Base-by-base conservation (phyloP, 2,797 vertebrate species). In the Sparus aurata region DNA sequence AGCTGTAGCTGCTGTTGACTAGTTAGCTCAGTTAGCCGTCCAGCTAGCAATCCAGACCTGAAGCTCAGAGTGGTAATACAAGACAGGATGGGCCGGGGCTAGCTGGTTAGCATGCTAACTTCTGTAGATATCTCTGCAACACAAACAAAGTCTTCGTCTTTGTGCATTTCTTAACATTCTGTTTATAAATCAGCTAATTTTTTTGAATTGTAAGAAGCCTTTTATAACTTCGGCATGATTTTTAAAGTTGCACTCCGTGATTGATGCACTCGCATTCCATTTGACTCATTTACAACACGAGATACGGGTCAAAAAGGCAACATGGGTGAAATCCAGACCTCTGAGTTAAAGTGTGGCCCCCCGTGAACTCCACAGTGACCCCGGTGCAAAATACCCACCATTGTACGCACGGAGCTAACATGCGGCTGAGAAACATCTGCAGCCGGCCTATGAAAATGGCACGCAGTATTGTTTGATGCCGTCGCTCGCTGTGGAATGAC, bases 401-500 rank as follows among this genome's bases (percentile, higher is more conserved):
- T 83, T 91, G 80, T 88, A 23, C 41, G 49, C 15, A 6, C 9
- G 15, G 69, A 17, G 52, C 57, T 11, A 45, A 70, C 38, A 69
- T 47, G 70, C 82, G 85, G 87, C 87, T 73, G 81, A 83, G 81
- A 66, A 89, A 92, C 87, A 90, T 92, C 91, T 92, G 82, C 88
- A 89, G 75, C 8, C 65, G 83, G 83, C 45, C 85, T 25, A 86
- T 84, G 79, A 85, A 91, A 85, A 80, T 55, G 79, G 41, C 73
- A 49, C 27, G 77, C 67, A 65, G n/a, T 65, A 79, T 69, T 61
- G 85, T 75, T 68, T 30, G 88, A 89, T 78, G 89, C 76, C 5
- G 69, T 30, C 23, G 82, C 85, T 89, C 8, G 82, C 93, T 89
- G 89, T 18, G 87, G 92, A 93, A 86, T 86, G 91, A 90, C 90